A percentile compares a stretch with the other conserved stretches of the same genome.
Conservation (phyloP, 2,797 vertebrate genomes). For the Pyrocephalus nanus region DNA sequence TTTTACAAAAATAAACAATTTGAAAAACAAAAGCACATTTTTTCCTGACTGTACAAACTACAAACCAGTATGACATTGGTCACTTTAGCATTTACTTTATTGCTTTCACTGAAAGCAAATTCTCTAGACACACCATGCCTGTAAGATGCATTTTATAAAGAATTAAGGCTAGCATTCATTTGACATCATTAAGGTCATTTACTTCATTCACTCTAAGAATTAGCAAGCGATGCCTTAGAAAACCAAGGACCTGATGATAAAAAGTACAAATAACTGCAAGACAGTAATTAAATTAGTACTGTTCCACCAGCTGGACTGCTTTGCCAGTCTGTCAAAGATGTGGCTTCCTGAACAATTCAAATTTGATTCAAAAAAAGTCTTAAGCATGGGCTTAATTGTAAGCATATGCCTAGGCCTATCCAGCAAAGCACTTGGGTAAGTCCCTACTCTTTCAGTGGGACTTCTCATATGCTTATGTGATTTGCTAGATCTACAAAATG, state of each 20-base stretch:
- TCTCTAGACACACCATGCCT: conserved; percentile 67
- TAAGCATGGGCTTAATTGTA: conserved; percentile 58
- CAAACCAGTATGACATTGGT: conserved; percentile 76
- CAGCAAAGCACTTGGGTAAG: conserved; percentile 37
- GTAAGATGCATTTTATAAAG: conserved; percentile 54
- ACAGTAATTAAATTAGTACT: conserved; percentile 4
- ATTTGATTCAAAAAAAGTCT: conserved; percentile 26
- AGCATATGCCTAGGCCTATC: conserved; percentile 51
- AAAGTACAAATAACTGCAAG: neutral
- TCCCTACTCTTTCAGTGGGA: conserved; percentile 19
- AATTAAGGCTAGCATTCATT: conserved; percentile 66
- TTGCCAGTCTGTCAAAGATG: conserved; percentile 7
- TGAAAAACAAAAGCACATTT: conserved; percentile 78
- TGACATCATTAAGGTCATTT: conserved; percentile 56
- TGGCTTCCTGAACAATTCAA: conserved; percentile 47
- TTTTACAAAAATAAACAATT: conserved; percentile 84
- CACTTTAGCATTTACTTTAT: conserved; percentile 71
- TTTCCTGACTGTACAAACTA: conserved; percentile 79
- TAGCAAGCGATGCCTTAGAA: conserved; percentile 54
- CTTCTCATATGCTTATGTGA: conserved; percentile 55
- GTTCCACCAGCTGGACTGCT: conserved; percentile 32
- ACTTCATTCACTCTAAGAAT: conserved; percentile 66
- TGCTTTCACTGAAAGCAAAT: conserved; percentile 93
- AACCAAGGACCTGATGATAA: conserved; percentile 35
- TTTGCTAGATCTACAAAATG: conserved; percentile 22